Evolutionary conservation across 2,888 invertebrate genomes (phyloP).

Genomic region (Hypena proboscidalis): DNA sequence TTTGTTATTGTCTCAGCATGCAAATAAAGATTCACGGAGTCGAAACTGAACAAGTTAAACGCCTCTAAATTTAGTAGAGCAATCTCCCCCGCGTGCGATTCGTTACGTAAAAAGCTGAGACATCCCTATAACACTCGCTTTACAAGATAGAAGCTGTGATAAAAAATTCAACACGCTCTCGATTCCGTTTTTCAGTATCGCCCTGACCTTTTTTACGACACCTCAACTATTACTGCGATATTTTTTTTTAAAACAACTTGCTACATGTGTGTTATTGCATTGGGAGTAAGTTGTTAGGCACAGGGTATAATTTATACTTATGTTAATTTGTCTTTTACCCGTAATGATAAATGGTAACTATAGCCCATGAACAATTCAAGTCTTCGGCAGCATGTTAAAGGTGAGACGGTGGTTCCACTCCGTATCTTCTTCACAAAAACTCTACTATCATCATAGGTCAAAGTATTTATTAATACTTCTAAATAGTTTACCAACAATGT

Average conservation of each 20-base stretch:
- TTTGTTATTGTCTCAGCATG: slow-evolving; percentile 54
- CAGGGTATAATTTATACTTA: no score
- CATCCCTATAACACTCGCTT: slow-evolving; percentile 59
- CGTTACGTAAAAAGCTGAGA: slow-evolving; percentile 59
- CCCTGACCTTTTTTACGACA: slow-evolving; percentile 61
- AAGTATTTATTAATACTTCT: no score
- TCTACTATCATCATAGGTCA: no score
- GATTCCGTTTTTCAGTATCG: slow-evolving; percentile 66
- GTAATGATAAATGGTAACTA: no score
- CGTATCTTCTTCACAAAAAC: no score
- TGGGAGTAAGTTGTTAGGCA: no score
- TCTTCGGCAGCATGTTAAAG: no score
- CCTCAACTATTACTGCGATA: slow-evolving; percentile 52
- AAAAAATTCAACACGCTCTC: slow-evolving; percentile 72
- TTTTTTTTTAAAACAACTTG: slow-evolving; percentile 54
- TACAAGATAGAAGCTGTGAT: slow-evolving; percentile 64
- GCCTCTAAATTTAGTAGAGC: slow-evolving; percentile 66
- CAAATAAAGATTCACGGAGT: slow-evolving; percentile 69
- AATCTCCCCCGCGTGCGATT: slow-evolving; percentile 60
- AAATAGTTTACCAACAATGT: no score
- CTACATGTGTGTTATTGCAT: slow-evolving; percentile 33
- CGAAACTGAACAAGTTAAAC: slow-evolving; percentile 63
- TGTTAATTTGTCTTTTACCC: no score
- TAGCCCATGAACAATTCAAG: no score
- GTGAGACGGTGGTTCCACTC: no score